These are phyloP conservation scores for Chaetophractus vellerosus DNA, from an alignment of 2,797 vertebrate genomes.

Conservation along the genomic window DNA sequence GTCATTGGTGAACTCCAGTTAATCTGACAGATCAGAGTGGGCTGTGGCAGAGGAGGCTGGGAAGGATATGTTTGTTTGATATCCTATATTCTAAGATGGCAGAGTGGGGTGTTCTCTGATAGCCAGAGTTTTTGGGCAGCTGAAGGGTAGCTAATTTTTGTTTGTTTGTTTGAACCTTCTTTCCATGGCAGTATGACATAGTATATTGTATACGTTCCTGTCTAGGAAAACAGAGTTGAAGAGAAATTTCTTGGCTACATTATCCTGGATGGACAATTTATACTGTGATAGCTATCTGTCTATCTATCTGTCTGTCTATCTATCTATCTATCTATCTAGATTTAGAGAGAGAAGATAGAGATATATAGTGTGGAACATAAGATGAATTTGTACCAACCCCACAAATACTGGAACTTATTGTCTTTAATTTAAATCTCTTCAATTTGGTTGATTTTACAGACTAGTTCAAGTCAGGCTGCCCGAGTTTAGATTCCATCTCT, in stretches of 20 bases:
- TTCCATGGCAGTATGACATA: not conserved
- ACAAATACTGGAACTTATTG: constrained; percentile 29
- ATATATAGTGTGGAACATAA: not conserved
- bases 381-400: constrained; percentile 30
- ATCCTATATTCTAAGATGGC: not conserved
- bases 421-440: constrained; percentile 67
- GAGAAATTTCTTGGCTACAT: constrained; percentile 35
- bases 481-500: constrained; percentile 69
- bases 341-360: not conserved
- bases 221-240: constrained; percentile 47
- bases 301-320: no score
- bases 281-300: not conserved
- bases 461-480: constrained; percentile 47
- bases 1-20: constrained; percentile 19
- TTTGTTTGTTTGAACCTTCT: constrained; percentile 26
- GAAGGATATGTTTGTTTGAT: constrained; percentile 46
- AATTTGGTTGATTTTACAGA: constrained; percentile 57
- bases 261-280: constrained; percentile 46
- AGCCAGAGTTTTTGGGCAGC: constrained; percentile 44
- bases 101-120: not conserved
- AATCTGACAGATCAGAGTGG: constrained; percentile 3
- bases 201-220: not conserved
- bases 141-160: constrained; percentile 41
- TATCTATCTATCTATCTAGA: no score
- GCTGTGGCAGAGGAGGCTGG: constrained; percentile 23